These are phyloP conservation scores for Hemistola chrysoprasaria DNA, from an alignment of 2,888 invertebrate species.

Conservation along the genomic window DNA sequence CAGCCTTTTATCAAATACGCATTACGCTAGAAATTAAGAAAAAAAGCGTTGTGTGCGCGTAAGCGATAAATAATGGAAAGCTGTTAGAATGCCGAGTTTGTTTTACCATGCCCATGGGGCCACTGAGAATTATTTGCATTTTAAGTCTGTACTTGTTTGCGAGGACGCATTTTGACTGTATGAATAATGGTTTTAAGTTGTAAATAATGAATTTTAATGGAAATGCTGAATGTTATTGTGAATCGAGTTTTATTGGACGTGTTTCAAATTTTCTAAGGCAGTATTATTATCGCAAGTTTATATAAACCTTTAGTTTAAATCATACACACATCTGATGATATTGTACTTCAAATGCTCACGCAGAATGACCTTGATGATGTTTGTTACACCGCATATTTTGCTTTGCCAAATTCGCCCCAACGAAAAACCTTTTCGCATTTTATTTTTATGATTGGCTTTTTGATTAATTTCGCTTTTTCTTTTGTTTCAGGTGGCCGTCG, in stretches of 20 bases:
- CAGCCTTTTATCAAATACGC: conserved; percentile 80
- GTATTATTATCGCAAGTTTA: too few species aligned
- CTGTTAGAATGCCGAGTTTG: conserved; percentile 75
- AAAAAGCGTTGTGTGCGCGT: conserved; percentile 67
- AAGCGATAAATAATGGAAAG: conserved; percentile 74
- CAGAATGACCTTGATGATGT: background rate
- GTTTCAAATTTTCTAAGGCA: too few species aligned
- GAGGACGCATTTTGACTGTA: conserved; percentile 55
- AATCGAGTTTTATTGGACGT: too few species aligned
- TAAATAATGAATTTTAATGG: conserved; percentile 32
- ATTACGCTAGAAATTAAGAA: conserved; percentile 79
- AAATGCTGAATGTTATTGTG: too few species aligned
- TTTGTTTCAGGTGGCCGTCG: conserved; percentile 81
- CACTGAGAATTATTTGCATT: conserved; percentile 72
- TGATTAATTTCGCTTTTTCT: conserved; percentile 82
- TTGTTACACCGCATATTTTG: conserved; percentile 13
- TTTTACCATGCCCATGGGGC: conserved; percentile 75
- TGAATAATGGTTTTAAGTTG: conserved; percentile 42
- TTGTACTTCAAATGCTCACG: background rate
- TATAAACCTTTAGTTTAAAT: background rate
- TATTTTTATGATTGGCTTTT: conserved; percentile 73
- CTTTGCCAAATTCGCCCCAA: conserved; percentile 33
- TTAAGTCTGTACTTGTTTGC: conserved; percentile 69
- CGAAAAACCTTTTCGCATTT: conserved; percentile 37
- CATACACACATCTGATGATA: too few species aligned